Base-by-base conservation (phyloP, 35 echinoderm and acorn worm species). In the Lytechinus variegatus region DNA sequence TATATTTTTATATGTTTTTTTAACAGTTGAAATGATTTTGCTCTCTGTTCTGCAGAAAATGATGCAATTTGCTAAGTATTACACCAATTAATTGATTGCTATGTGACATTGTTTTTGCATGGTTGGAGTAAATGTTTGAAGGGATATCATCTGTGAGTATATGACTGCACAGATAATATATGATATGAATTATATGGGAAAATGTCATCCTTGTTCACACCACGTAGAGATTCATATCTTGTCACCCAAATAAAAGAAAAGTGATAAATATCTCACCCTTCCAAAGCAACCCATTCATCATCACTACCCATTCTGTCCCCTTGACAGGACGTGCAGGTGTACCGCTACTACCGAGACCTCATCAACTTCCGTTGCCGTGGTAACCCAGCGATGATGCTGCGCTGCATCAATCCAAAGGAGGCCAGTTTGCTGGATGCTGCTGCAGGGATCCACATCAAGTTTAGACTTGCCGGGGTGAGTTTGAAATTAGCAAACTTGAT, bases 361-460 rank as follows among this genome's bases (percentile, higher is more conserved):
- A 99, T 99, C 95, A 99, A 99, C 96, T 99, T 99, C 95, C 95
- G 96, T 95, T 97, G 97, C 95, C 96, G 97, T 95, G 98, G 98
- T 6, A 95, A 99, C 92, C 98, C 98, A 4, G 94, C 97, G 13
- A 94, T 99, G 96, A 98, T 99, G 98, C 95, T 99, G 60, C 92
- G 97, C 10, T 99, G 98, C 79, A 99, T 99, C 95, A 99, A 99
- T 66, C 98, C 98, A 0, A 95, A 96, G 54, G 98, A 99, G 94
- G 96, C 98, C 21, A 66, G 97, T 52, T 27, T 99, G 29, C 89
- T 99, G 53, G 98, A 99, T 95, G 95, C 98, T 4, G 98, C 98
- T 3, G 95, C 96, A 27, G 98, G 98, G 0, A 97, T 99, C 27
- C 98, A 99, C 72, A 96, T 99, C 98, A 97, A 98, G 71, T 99